These are phyloP conservation scores for Drosophila pachea DNA, from an alignment of 1,140 invertebrate species.

Conservation along the genomic window DNA sequence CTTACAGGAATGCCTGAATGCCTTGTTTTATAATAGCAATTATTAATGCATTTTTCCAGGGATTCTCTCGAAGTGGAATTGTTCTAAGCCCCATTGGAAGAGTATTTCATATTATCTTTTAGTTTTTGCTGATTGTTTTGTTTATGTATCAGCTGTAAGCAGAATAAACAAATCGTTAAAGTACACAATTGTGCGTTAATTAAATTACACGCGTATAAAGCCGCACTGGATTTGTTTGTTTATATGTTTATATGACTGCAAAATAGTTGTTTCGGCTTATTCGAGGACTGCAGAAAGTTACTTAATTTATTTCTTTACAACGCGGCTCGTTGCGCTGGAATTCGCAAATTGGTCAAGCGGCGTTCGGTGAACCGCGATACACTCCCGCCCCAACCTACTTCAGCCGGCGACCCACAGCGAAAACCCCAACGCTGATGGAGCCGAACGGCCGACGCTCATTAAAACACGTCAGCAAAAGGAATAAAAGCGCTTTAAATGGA, in stretches of 20 bases:
- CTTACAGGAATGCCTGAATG: no score
- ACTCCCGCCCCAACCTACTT: not conserved
- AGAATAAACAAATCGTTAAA: slow-evolving; percentile 26
- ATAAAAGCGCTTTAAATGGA: slow-evolving; percentile 41
- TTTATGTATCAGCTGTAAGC: slow-evolving; percentile 8
- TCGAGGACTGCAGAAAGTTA: slow-evolving; percentile 12
- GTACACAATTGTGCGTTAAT: slow-evolving; percentile 50
- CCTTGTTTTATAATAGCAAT: not conserved
- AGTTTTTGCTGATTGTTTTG: not conserved
- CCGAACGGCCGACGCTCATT: slow-evolving; percentile 42
- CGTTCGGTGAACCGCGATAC: slow-evolving; percentile 40
- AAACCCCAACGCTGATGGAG: no score
- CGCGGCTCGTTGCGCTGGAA: slow-evolving; percentile 16
- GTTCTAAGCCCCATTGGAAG: not conserved
- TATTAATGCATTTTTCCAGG: not conserved
- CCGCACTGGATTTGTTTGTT: slow-evolving; percentile 22
- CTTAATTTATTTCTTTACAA: slow-evolving; percentile 25
- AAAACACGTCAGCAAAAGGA: slow-evolving; percentile 51
- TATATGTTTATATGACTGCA: slow-evolving; percentile 18
- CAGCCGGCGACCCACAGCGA: no score
- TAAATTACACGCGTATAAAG: slow-evolving; percentile 42
- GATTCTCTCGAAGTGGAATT: not conserved
- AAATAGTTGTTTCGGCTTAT: slow-evolving; percentile 37
- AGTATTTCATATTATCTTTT: not conserved
- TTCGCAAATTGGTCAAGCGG: slow-evolving; percentile 49